Percentiles rank a stretch among this genome's conserved stretches.
Conservation (phyloP, 1,140 invertebrate species). For the Hylaeus anthracinus region DNA sequence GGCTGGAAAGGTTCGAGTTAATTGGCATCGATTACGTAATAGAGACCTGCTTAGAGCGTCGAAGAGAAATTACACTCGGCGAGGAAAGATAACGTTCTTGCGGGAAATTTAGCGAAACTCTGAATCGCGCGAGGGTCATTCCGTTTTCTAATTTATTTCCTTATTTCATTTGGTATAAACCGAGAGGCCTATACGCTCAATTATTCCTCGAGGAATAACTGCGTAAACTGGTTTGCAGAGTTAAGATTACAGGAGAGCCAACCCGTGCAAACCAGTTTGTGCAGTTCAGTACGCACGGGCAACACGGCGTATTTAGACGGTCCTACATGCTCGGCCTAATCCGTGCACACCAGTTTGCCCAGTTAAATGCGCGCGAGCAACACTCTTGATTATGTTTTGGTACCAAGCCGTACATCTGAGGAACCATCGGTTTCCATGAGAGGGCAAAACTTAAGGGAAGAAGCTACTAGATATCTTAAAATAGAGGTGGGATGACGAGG, state of each 20-base stretch:
- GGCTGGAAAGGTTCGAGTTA: not conserved
- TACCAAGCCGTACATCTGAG: not conserved
- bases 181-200: slow-evolving; percentile 49
- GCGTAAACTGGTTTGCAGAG: slow-evolving; percentile 50
- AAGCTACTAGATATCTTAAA: not conserved
- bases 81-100: not conserved
- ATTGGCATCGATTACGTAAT: not conserved
- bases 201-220: slow-evolving; percentile 46
- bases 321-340: slow-evolving; percentile 43
- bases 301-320: slow-evolving; percentile 48
- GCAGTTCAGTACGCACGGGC: slow-evolving; percentile 41
- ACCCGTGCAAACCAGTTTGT: slow-evolving; percentile 46
- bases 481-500: too few species aligned
- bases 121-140: slow-evolving; percentile 10
- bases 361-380: slow-evolving; percentile 40
- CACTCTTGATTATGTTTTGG: slow-evolving; percentile 34
- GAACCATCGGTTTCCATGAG: not conserved
- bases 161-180: slow-evolving; percentile 42
- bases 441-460: not conserved
- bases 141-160: slow-evolving; percentile 44
- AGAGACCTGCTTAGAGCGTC: not conserved
- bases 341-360: slow-evolving; percentile 47
- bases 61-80: not conserved
- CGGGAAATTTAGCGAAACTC: not conserved
- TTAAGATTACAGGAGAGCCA: slow-evolving; percentile 33